A percentile compares a stretch with the other conserved stretches of the same genome.
Evolutionary conservation across 92 coral and sea anemone genomes (phyloP).

Genomic region (Bergia puertoricense): DNA sequence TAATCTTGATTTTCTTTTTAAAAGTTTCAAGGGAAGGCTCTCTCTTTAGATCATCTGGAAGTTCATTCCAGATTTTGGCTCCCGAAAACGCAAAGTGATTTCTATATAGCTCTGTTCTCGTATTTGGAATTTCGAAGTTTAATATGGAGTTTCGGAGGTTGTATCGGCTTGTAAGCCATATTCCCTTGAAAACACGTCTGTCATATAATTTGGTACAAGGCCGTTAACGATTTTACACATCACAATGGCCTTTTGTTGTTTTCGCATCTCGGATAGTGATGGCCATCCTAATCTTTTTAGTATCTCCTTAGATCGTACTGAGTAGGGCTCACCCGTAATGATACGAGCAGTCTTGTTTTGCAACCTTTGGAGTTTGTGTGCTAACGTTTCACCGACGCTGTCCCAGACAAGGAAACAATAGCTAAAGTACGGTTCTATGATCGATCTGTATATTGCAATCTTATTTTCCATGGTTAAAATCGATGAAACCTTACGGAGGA

Average conservation of each 20-base stretch:
- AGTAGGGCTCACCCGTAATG: not conserved
- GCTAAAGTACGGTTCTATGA: no score
- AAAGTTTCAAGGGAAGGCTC: slow-evolving; percentile 3
- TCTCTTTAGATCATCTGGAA: not conserved
- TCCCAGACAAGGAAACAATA: slow-evolving; percentile 40
- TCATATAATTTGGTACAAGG: slow-evolving; percentile 6
- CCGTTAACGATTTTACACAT: slow-evolving; percentile 23
- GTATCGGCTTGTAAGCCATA: not conserved
- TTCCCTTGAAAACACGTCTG: not conserved
- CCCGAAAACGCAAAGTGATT: slow-evolving; percentile 19
- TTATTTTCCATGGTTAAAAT: not conserved
- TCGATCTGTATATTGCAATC: slow-evolving; percentile 6
- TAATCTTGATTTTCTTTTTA: not conserved
- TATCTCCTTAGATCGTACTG: not conserved
- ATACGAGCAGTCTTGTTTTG: slow-evolving; percentile 8
- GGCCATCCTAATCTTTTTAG: not conserved
- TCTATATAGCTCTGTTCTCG: slow-evolving; percentile 9
- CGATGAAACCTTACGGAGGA: slow-evolving; percentile 12
- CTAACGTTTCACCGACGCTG: slow-evolving; percentile 5
- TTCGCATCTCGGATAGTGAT: slow-evolving; percentile 4
- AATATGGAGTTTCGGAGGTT: not conserved
- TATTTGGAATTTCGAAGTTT: not conserved
- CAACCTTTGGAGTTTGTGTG: slow-evolving; percentile 2
- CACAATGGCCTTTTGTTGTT: not conserved
- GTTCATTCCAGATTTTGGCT: slow-evolving; percentile 8